A percentile compares a stretch with the other conserved stretches of the same genome.
phyloP scores from a whole-genome alignment of 1,140 invertebrate species.

The Coenobita brevimanus region DNA sequence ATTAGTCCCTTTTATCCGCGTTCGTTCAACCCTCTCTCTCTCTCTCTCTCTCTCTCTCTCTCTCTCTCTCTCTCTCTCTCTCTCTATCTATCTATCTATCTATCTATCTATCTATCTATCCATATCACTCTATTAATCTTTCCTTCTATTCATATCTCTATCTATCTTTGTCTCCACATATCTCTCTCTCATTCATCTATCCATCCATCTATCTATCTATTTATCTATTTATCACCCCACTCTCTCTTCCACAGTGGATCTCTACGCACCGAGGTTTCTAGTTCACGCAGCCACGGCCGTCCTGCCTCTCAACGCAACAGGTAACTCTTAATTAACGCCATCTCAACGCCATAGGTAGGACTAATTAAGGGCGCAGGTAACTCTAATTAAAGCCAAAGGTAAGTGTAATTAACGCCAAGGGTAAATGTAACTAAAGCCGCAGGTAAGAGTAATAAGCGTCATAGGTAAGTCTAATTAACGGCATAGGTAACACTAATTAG shows the following conservation, averaged over 20 bases:
- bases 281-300: conserved; percentile 41
- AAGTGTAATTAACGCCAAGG: too few relatives aligned
- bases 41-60: conserved; percentile 23
- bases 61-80: conserved; percentile 10
- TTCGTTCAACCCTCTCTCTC: conserved; percentile 31
- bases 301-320: conserved; percentile 36
- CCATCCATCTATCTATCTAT: background rate
- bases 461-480: too few relatives aligned
- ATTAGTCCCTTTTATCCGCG: background rate
- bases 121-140: too few relatives aligned
- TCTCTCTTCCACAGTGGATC: conserved; percentile 24
- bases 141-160: too few relatives aligned
- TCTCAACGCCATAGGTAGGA: background rate
- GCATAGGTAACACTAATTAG: too few relatives aligned
- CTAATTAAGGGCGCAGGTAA: background rate
- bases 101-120: too few relatives aligned
- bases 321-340: conserved; percentile 6
- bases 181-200: too few relatives aligned
- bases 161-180: too few relatives aligned
- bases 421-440: too few relatives aligned
- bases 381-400: too few relatives aligned
- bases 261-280: conserved; percentile 31
- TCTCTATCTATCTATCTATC: too few relatives aligned
- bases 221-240: background rate
- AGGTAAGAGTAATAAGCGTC: too few relatives aligned